A percentile compares a stretch with the other conserved stretches of the same genome.
These are phyloP conservation scores for Dicentrarchus labrax DNA, from an alignment of 2,113 vertebrate genomes.

Conservation along the genomic window DNA sequence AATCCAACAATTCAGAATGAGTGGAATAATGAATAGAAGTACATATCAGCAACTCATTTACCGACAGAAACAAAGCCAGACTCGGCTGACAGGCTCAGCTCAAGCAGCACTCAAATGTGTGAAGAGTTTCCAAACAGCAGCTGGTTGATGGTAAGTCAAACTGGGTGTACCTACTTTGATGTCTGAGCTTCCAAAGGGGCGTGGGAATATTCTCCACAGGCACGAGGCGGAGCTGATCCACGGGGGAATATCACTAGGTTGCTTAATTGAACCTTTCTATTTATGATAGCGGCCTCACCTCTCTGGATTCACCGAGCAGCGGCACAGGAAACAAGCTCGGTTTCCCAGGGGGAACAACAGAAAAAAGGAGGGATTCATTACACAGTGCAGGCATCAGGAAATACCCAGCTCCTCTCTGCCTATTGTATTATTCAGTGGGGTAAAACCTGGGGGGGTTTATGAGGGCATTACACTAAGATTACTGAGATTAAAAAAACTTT, in stretches of 20 bases:
- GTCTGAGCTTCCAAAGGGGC: constrained; percentile 62
- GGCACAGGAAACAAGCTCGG: constrained; percentile 45
- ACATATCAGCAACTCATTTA: constrained; percentile 32
- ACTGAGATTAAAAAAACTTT: constrained; percentile 78
- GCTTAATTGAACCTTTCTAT: constrained; percentile 81
- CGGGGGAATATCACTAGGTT: constrained; percentile 66
- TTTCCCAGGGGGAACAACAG: constrained; percentile 52
- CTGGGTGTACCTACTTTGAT: constrained; percentile 69
- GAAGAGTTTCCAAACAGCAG: constrained; percentile 48
- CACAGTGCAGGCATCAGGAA: constrained; percentile 52
- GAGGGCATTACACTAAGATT: constrained; percentile 82
- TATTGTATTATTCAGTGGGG: constrained; percentile 77
- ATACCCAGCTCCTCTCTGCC: constrained; percentile 50
- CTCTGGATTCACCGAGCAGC: constrained; percentile 49
- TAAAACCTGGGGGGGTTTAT: constrained; percentile 73
- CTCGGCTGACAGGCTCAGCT: background rate
- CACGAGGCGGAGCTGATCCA: constrained; percentile 61
- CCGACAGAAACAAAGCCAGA: constrained; percentile 5
- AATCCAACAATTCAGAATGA: constrained; percentile 61
- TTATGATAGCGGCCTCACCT: constrained; percentile 71
- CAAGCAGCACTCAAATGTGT: background rate
- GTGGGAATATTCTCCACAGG: constrained; percentile 74
- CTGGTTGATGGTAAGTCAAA: constrained; percentile 55
- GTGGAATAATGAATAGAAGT: constrained; percentile 6
- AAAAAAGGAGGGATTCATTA: constrained; percentile 65